Evolutionary conservation across 2,113 vertebrate genomes (phyloP).

Genomic region (Nestor notabilis): DNA sequence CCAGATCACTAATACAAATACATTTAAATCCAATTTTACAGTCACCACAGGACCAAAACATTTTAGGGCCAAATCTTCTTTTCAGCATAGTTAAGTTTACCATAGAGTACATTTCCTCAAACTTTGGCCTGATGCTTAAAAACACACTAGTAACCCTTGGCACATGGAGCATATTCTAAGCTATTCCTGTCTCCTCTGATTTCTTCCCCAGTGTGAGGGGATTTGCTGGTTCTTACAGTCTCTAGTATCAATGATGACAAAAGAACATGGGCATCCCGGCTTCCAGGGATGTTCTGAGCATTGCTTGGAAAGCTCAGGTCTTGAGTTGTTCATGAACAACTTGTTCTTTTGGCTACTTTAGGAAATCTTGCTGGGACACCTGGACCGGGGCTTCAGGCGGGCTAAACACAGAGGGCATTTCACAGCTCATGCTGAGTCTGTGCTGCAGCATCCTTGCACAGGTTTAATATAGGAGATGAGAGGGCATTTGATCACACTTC

Average conservation of each 20-base stretch:
- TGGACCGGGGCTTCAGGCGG: neutral
- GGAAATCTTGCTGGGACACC: neutral
- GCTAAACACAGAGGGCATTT: neutral
- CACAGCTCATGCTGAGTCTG: accelerated
- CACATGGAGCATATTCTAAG: neutral
- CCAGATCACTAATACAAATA: neutral
- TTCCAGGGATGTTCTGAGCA: neutral
- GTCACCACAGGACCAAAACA: slow-evolving; percentile 1
- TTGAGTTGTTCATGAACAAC: neutral
- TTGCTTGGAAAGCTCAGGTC: neutral
- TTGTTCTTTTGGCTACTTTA: neutral
- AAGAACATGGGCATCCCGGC: neutral
- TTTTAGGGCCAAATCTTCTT: slow-evolving; percentile 11
- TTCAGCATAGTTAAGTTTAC: neutral
- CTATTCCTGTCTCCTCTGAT: neutral
- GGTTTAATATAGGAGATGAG: neutral
- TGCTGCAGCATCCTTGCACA: neutral
- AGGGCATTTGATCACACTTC: neutral
- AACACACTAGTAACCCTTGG: slow-evolving; percentile 4
- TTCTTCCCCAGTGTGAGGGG: neutral
- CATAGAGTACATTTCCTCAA: slow-evolving; percentile 3
- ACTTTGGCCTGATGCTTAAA: slow-evolving; percentile 31
- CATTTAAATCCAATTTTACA: slow-evolving; percentile 24
- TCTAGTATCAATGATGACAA: neutral
- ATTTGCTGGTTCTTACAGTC: neutral